Evolutionary conservation across 2,888 invertebrate species (phyloP).

Genomic region (Diachrysia chrysitis): DNA sequence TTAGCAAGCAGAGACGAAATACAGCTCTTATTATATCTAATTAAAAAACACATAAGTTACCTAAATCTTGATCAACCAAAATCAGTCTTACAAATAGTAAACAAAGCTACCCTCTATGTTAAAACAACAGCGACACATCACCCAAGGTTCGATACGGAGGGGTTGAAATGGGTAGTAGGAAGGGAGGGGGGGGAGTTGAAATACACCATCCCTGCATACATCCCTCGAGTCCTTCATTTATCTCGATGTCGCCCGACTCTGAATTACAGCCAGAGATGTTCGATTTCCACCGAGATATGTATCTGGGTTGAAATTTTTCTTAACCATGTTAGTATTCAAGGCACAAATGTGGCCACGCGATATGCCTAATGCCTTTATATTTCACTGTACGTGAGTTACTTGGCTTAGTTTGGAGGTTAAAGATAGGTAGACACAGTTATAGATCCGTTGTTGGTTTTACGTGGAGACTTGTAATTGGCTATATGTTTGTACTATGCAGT

Average conservation of each 20-base stretch:
- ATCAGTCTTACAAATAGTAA: conserved; percentile 20
- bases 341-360: conserved; percentile 71
- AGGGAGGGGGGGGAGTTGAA: conserved; percentile 55
- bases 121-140: conserved; percentile 67
- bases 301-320: conserved; percentile 83
- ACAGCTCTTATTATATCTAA: background rate
- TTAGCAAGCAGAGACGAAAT: background rate
- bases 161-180: conserved; percentile 10
- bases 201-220: conserved; percentile 61
- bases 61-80: conserved; percentile 3
- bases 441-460: no score
- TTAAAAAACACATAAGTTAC: conserved; percentile 1
- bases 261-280: conserved; percentile 77
- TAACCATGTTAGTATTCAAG: conserved; percentile 77
- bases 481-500: no score
- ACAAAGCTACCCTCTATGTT: conserved; percentile 52
- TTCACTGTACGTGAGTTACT: conserved; percentile 51
- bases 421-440: background rate
- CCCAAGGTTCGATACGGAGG: conserved; percentile 60
- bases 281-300: conserved; percentile 77
- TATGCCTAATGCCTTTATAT: conserved; percentile 73
- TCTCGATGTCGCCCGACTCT: conserved; percentile 71
- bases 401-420: conserved; percentile 22
- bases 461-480: no score
- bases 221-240: conserved; percentile 69